phyloP scores from a whole-genome alignment of 2,797 vertebrate species.

The Graptemys geographica region DNA sequence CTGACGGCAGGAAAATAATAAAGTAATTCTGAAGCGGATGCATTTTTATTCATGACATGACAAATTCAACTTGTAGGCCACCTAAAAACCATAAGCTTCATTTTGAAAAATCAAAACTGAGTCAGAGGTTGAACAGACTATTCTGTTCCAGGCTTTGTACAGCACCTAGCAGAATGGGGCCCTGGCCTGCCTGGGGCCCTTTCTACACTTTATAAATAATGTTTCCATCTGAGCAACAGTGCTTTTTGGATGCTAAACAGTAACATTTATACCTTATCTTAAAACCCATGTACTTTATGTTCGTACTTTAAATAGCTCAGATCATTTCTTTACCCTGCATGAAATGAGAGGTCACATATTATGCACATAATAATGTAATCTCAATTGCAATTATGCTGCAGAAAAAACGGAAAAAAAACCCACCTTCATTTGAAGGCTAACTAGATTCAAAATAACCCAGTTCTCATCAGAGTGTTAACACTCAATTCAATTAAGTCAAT shows the following conservation, averaged over 20 bases:
- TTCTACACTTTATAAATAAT: constrained; percentile 8
- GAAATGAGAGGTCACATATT: constrained; percentile 50
- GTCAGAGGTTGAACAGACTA: constrained; percentile 30
- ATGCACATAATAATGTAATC: constrained; percentile 57
- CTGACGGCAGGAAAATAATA: constrained; percentile 15
- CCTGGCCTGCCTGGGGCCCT: background rate
- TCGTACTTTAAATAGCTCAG: constrained; percentile 13
- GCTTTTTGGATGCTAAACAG: background rate
- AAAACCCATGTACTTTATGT: background rate
- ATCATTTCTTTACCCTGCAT: constrained; percentile 25
- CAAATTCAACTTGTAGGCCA: constrained; percentile 41
- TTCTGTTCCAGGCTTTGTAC: background rate
- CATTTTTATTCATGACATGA: constrained; percentile 52
- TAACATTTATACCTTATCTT: background rate
- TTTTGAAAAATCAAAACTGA: background rate
- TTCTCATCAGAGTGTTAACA: constrained; percentile 62
- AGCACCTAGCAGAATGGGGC: background rate
- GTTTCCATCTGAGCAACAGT: background rate
- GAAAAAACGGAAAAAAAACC: background rate
- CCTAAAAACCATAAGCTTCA: constrained; percentile 8
- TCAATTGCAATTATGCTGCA: constrained; percentile 55
- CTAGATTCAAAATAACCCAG: constrained; percentile 66
- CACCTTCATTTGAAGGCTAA: constrained; percentile 61
- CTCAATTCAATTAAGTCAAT: constrained; percentile 68
- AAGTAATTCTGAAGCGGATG: constrained; percentile 19